Base-by-base conservation (phyloP, 2,888 invertebrate genomes). In the Periphyllus acericola region DNA sequence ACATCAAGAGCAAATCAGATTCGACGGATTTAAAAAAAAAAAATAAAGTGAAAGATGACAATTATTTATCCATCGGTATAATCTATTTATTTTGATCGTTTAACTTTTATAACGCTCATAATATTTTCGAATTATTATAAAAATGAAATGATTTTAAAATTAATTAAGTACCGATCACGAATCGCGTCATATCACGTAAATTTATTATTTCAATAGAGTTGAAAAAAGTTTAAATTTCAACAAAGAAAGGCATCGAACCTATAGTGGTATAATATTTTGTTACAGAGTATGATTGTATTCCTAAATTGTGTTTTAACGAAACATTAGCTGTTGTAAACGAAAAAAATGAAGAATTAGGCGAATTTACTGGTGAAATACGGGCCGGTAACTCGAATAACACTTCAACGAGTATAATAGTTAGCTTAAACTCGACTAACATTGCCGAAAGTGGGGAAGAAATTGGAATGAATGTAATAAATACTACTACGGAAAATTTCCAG, bases 341-440 rank as follows among this genome's bases (percentile, higher is more conserved):
- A 46, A 60, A 74, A 32, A 32, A 40, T 17, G 55, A 72, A 86
- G 72, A 40, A 40, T 0, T 87, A 29, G 87, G 80, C 0, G 80
- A 81, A 81, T 87, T 87, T 60, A n/a, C 21, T 32, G 87, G 80
- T 66, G 74, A 75, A 87, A 46, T 87, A 81, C 60, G 80, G 9
- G 25, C 66, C 0, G 36, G 36, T 60, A 36, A 72, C 29, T 79
- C 34, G 29, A 55, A 86, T 79, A 71, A 0, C 25, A 55, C n/a
- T 36, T 25, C 72, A 34, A 14, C 6, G 14, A 60, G 72, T 14
- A 40, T 87, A 25, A 87, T 60, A 1, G 32, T 87, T 9, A 46
- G 32, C 25, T 46, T 87, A 25, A 60, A 87, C 9, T 80, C 80
- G 0, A 79, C 36, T 25, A 81, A 29, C 40, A 46, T 36, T 36